phyloP scores from a whole-genome alignment of 2,113 vertebrate species.

The Sarotherodon lohbergeri region DNA sequence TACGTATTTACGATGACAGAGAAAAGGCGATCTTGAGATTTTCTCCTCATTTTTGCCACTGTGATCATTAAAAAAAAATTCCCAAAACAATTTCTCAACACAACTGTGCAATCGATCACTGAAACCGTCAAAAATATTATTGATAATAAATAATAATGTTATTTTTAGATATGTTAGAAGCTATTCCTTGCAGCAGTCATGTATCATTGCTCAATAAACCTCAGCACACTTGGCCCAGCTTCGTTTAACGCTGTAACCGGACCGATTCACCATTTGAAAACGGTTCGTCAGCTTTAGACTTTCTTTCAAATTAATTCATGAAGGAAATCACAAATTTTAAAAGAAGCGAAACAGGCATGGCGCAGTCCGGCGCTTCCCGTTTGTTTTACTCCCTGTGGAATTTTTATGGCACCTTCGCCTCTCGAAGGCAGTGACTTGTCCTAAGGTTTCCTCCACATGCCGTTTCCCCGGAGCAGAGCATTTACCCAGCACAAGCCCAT shows the following conservation, averaged over 20 bases:
- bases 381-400: conserved; percentile 53
- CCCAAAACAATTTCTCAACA: not conserved
- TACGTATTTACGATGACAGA: not conserved
- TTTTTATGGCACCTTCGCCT: conserved; percentile 65
- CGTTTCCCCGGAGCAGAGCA: not conserved
- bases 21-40: not conserved
- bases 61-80: not conserved
- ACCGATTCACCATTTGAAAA: not conserved
- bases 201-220: not conserved
- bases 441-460: conserved; percentile 4
- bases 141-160: not conserved
- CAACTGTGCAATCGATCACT: not conserved
- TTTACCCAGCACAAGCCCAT: conserved; percentile 16
- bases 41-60: not conserved
- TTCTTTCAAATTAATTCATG: not conserved
- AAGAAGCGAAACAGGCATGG: not conserved
- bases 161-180: not conserved
- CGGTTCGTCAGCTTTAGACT: not conserved
- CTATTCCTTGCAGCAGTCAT: not conserved
- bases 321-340: not conserved
- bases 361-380: not conserved
- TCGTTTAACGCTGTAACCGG: not conserved
- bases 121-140: not conserved
- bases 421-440: conserved; percentile 27
- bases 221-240: not conserved